Evolutionary conservation across 2,888 invertebrate genomes (phyloP).

Genomic region (Morpho achilles): DNA sequence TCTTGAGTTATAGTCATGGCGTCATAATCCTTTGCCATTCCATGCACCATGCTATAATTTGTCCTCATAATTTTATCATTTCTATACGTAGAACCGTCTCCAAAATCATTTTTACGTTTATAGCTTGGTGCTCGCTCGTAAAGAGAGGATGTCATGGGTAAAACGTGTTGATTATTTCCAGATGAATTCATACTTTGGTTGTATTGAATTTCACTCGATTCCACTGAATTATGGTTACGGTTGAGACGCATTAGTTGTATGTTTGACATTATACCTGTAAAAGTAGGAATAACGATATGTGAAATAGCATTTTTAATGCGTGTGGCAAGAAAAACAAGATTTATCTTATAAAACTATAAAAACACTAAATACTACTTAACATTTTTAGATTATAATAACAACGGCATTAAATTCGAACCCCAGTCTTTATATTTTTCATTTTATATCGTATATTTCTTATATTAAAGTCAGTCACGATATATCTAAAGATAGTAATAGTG

Average conservation of each 20-base stretch:
- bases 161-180: constrained; percentile 44
- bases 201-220: constrained; percentile 65
- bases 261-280: constrained; percentile 60
- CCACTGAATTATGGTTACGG: constrained; percentile 55
- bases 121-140: constrained; percentile 59
- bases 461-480: too few species aligned
- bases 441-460: too few species aligned
- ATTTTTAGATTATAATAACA: too few species aligned
- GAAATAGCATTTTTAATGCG: neutral
- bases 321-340: too few species aligned
- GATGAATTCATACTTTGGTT: constrained; percentile 49
- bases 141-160: constrained; percentile 57
- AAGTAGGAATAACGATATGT: neutral
- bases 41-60: constrained; percentile 57
- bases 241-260: constrained; percentile 57
- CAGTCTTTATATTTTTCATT: too few species aligned
- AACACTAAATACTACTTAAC: too few species aligned
- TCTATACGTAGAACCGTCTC: constrained; percentile 57
- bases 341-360: too few species aligned
- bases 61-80: constrained; percentile 68
- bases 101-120: constrained; percentile 67
- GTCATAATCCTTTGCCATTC: constrained; percentile 52
- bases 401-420: too few species aligned
- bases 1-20: constrained; percentile 47
- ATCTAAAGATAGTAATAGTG: too few species aligned